These are phyloP conservation scores for Rhipidura dahli DNA, from an alignment of 2,113 vertebrate species.

Conservation along the genomic window DNA sequence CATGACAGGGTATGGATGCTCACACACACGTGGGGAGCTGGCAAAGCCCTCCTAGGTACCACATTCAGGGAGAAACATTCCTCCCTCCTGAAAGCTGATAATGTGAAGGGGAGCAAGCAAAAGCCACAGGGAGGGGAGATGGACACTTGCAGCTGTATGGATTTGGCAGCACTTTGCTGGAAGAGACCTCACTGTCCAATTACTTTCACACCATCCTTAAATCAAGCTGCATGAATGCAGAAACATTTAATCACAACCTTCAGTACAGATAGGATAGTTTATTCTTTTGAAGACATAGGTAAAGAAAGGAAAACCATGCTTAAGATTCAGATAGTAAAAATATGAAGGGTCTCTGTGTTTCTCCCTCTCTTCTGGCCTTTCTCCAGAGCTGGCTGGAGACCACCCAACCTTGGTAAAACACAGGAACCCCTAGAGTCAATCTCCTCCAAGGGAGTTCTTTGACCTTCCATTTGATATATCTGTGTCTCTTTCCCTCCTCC, in stretches of 20 bases:
- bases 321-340: background rate
- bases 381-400: background rate
- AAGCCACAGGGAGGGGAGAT: background rate
- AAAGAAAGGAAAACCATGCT: background rate
- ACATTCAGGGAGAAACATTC: fast-evolving
- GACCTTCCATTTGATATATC: background rate
- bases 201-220: background rate
- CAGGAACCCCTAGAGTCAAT: background rate
- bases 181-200: background rate
- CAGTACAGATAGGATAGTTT: background rate
- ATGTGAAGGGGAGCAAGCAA: background rate
- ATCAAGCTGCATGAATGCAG: background rate
- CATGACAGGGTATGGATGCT: background rate
- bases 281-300: background rate
- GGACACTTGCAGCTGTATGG: background rate
- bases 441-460: background rate
- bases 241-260: background rate
- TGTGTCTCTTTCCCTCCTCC: background rate
- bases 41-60: background rate
- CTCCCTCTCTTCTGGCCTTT: background rate
- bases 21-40: background rate
- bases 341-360: background rate
- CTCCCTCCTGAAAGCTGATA: background rate
- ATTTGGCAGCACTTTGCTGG: background rate
- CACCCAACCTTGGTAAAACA: background rate